phyloP scores from a whole-genome alignment of 1,140 invertebrate genomes.

The Drosophila nannoptera region DNA sequence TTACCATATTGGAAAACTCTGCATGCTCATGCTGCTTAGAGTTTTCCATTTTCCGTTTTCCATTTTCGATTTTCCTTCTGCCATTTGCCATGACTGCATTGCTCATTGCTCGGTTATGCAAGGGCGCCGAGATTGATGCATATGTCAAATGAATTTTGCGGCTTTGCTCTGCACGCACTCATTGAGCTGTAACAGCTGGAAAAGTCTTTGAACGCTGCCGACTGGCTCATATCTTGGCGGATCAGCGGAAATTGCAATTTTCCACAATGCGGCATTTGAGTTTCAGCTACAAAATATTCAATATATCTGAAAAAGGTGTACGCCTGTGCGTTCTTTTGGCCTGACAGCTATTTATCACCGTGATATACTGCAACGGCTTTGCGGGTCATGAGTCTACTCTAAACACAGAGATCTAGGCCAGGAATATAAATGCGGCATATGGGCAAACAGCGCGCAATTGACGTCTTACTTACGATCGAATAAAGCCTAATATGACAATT shows the following conservation, averaged over 20 bases:
- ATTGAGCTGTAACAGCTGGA: conserved; percentile 64
- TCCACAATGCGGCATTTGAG: conserved; percentile 27
- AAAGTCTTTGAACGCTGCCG: conserved; percentile 64
- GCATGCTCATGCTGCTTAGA: conserved; percentile 27
- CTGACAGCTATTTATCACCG: conserved; percentile 37
- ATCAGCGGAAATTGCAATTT: conserved; percentile 54
- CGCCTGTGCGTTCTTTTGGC: background rate
- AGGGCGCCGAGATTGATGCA: conserved; percentile 31
- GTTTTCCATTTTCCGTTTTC: conserved; percentile 21
- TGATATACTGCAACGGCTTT: conserved; percentile 38
- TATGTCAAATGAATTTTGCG: conserved; percentile 72
- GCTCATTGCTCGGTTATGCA: conserved; percentile 34
- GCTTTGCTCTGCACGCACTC: conserved; percentile 40
- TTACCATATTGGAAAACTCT: conserved; percentile 35
- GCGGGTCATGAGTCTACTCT: conserved; percentile 26
- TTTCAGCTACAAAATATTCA: conserved; percentile 15
- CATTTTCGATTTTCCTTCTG: conserved; percentile 15
- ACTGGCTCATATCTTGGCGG: conserved; percentile 39
- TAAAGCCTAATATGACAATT: background rate
- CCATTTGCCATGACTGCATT: conserved; percentile 20
- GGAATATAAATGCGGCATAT: conserved; percentile 5
- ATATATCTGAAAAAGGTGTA: conserved; percentile 21
- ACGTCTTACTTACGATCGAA: background rate
- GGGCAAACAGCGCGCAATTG: background rate
- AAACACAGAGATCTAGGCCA: conserved; percentile 2